phyloP scores from a whole-genome alignment of 2,113 vertebrate species.

The Hypanus sabinus region DNA sequence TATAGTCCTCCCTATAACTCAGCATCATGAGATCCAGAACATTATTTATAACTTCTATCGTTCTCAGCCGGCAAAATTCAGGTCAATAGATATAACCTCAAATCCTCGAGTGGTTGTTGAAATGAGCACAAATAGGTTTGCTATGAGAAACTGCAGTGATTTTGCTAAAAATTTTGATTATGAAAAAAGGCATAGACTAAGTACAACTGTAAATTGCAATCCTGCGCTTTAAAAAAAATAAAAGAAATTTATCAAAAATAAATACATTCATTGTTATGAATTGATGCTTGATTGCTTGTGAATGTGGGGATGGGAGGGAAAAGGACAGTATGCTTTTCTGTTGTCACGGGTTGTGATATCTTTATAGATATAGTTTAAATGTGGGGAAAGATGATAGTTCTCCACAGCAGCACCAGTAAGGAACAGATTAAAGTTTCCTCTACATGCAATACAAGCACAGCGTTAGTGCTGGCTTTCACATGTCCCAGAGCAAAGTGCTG shows the following conservation, averaged over 20 bases:
- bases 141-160: slow-evolving; percentile 10
- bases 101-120: neutral
- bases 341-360: neutral
- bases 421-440: neutral
- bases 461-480: neutral
- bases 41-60: slow-evolving; percentile 1
- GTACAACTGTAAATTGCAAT: neutral
- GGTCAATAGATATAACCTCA: neutral
- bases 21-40: neutral
- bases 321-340: neutral
- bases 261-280: neutral
- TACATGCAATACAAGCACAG: neutral
- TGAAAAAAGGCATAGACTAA: neutral
- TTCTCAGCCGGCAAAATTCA: neutral
- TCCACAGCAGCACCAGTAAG: too few species aligned
- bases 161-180: neutral
- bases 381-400: neutral
- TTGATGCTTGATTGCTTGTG: neutral
- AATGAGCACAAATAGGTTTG: neutral
- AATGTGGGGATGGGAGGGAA: too few species aligned
- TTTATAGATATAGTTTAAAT: neutral
- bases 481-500: neutral
- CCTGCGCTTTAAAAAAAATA: neutral
- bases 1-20: too few species aligned
- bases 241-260: neutral